phyloP scores from a whole-genome alignment of 2,113 vertebrate species.

The Burhinus oedicnemus region DNA sequence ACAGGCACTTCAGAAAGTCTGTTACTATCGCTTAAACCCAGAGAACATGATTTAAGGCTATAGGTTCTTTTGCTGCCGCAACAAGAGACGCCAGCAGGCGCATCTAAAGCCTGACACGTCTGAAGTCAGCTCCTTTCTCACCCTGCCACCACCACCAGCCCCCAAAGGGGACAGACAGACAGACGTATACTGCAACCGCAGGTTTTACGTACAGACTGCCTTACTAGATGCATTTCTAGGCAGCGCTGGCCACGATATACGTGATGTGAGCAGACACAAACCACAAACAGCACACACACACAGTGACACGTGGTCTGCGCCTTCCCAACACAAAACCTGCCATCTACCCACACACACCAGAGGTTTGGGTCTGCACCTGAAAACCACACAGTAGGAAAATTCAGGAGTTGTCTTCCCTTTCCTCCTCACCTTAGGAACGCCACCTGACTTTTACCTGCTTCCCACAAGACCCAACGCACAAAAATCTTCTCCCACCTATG shows the following conservation, averaged over 20 bases:
- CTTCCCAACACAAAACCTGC: rapidly evolving
- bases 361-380: background rate
- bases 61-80: background rate
- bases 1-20: background rate
- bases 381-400: background rate
- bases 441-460: background rate
- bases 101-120: background rate
- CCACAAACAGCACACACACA: background rate
- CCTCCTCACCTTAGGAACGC: background rate
- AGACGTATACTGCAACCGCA: background rate
- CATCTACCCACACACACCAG: background rate
- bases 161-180: background rate
- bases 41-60: background rate
- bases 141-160: background rate
- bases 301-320: rapidly evolving
- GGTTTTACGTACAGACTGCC: background rate
- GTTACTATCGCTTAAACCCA: background rate
- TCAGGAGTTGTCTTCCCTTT: background rate
- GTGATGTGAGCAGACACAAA: background rate
- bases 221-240: background rate
- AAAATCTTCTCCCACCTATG: background rate
- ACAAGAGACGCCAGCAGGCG: background rate
- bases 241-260: background rate
- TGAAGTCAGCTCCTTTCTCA: background rate
- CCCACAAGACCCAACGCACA: background rate